Percentiles rank a stretch among this genome's conserved stretches.
Evolutionary conservation across 2,888 invertebrate genomes (phyloP).

Genomic region (Thereva unica): DNA sequence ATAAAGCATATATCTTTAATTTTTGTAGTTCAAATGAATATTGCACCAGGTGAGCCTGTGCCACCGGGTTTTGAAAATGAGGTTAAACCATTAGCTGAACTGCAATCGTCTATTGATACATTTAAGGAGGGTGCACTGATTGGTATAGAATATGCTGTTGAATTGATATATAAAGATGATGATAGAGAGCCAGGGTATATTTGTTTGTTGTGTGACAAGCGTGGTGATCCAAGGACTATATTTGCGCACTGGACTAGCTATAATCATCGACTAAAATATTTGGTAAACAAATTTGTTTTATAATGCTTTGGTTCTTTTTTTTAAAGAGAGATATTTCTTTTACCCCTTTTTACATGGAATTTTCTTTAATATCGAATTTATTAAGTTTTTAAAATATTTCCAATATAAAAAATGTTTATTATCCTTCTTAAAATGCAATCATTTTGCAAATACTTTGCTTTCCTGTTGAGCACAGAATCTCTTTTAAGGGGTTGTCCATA

Average conservation of each 20-base stretch:
- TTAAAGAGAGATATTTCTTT: background rate
- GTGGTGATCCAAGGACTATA: constrained; percentile 77
- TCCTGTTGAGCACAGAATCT: too few relatives aligned
- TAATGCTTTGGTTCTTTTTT: background rate
- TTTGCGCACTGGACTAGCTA: constrained; percentile 78
- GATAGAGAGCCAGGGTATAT: constrained; percentile 74
- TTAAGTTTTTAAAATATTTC: too few relatives aligned
- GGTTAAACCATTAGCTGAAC: constrained; percentile 58
- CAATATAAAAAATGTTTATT: too few relatives aligned
- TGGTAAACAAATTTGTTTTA: constrained; percentile 57
- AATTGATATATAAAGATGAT: constrained; percentile 67
- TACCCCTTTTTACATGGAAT: too few relatives aligned
- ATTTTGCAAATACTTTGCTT: too few relatives aligned
- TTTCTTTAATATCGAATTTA: too few relatives aligned
- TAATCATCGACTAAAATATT: constrained; percentile 73
- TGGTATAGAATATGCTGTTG: constrained; percentile 80
- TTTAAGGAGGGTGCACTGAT: constrained; percentile 61
- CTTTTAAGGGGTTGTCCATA: too few relatives aligned
- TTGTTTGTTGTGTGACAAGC: constrained; percentile 78
- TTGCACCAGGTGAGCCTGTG: constrained; percentile 67
- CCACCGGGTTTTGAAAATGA: constrained; percentile 74
- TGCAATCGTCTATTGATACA: constrained; percentile 60
- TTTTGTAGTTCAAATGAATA: constrained; percentile 49
- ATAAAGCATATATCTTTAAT: background rate
- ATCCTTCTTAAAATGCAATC: too few relatives aligned